Evolutionary conservation across 2,797 vertebrate species (phyloP), one percentile per base, ranked within the genome.

Genomic region (Octomys mimax): DNA sequence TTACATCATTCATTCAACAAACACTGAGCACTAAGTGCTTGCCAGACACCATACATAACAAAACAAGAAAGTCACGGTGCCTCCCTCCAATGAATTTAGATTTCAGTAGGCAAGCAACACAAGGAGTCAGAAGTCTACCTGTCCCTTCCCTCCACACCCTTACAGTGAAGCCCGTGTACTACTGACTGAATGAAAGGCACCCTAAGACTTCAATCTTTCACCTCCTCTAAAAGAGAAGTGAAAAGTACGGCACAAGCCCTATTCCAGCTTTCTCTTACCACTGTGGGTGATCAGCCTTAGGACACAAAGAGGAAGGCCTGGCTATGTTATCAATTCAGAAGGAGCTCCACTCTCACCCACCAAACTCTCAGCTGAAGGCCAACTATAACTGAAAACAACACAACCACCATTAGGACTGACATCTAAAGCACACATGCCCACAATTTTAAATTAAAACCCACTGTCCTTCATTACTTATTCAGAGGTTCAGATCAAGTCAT

Each of bases 401-500:
- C 24, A 2, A 18, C 21, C 42, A 75, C 14, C 3, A 6, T 28
- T 3, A 26, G 49, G 24, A 59, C 52, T 42, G 73, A 80, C 12
- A 68, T 7, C n/a, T 75, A 62, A 71, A 91, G 42, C 42, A 73
- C 26, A 77, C 68, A 19, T 91, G 82, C 36, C 80, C 52, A 22
- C 28, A 9, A 61, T 62, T 84, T 89, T 26, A 73, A 66, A 91
- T 81, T 73, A 62, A 89, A 95, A 87, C 16, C 3, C n/a, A 95
- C 57, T 33, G 42, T 62, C 70, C 85, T 94, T 81, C 78, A 77
- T 78, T 68, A 59, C 19, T 86, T 62, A 78, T 66, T 91, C 42
- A 70, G 52, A 84, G 26, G 9, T 88, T 89, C 73, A 66, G 22
- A 94, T 49, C 16, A 39, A 92, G 33, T 93, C 73, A 49, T 11